A percentile compares a stretch with the other conserved stretches of the same genome.
phyloP scores from a whole-genome alignment of 1,140 invertebrate species.

The Meloidogyne floridensis region DNA sequence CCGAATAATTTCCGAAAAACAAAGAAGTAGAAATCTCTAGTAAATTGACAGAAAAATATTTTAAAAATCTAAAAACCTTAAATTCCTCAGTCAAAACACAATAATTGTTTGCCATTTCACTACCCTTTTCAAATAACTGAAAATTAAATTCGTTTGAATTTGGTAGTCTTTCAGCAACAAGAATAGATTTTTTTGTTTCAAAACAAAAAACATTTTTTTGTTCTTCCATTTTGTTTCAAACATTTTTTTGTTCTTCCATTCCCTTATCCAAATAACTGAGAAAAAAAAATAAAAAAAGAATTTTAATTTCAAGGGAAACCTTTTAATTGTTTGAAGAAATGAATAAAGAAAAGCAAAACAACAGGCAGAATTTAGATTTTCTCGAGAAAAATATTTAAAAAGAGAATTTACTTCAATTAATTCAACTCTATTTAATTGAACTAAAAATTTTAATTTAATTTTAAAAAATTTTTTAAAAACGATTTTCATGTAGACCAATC shows the following conservation, averaged over 20 bases:
- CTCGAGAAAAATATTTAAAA: neutral
- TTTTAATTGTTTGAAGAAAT: neutral
- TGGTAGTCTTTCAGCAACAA: conserved; percentile 17
- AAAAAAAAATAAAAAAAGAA: too few species aligned
- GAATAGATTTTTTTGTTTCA: too few species aligned
- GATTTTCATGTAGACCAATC: neutral
- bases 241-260: too few species aligned
- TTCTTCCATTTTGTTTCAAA: too few species aligned
- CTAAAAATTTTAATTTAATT: neutral
- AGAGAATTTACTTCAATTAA: neutral
- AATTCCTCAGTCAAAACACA: too few species aligned
- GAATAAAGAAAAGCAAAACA: neutral
- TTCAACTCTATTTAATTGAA: neutral
- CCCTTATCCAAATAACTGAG: neutral
- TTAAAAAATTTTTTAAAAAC: neutral
- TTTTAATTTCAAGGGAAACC: neutral
- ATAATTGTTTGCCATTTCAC: too few species aligned
- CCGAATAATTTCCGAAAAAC: too few species aligned
- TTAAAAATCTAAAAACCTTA: too few species aligned
- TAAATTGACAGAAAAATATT: too few species aligned
- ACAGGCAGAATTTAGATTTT: neutral
- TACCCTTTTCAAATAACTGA: too few species aligned
- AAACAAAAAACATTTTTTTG: too few species aligned
- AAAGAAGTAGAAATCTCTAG: too few species aligned
- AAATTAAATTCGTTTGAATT: conserved; percentile 20